Evolutionary conservation across 2,888 invertebrate genomes (phyloP).

Genomic region (Drosophila meridiana): DNA sequence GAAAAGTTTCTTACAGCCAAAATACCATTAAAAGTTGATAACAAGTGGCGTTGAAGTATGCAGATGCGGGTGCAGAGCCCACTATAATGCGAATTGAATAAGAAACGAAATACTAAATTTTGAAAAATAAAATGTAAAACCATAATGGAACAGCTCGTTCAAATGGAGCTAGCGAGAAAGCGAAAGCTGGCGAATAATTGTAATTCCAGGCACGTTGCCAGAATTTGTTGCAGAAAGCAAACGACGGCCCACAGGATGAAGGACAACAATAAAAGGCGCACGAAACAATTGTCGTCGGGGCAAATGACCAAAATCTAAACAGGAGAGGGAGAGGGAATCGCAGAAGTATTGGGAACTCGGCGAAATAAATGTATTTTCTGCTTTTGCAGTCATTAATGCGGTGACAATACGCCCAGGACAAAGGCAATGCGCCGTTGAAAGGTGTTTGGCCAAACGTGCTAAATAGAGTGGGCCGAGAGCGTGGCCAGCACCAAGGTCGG

Average conservation of each 20-base stretch:
- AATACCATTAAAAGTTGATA: slow-evolving; percentile 76
- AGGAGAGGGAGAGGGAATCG: not conserved
- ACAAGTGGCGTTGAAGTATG: slow-evolving; percentile 64
- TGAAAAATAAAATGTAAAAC: slow-evolving; percentile 18
- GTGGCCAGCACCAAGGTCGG: slow-evolving; percentile 57
- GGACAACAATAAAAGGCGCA: slow-evolving; percentile 71
- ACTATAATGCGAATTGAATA: slow-evolving; percentile 37
- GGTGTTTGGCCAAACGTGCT: slow-evolving; percentile 77
- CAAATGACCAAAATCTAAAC: slow-evolving; percentile 59
- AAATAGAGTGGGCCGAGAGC: slow-evolving; percentile 36
- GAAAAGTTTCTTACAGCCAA: slow-evolving; percentile 36
- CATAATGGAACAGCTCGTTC: slow-evolving; percentile 37
- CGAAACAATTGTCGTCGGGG: slow-evolving; percentile 72
- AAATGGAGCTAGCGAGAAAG: slow-evolving; percentile 26
- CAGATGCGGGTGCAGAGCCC: slow-evolving; percentile 45
- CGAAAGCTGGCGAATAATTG: slow-evolving; percentile 63
- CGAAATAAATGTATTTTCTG: slow-evolving; percentile 10
- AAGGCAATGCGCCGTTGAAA: slow-evolving; percentile 51
- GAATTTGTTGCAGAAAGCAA: slow-evolving; percentile 74
- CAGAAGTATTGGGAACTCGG: slow-evolving; percentile 13
- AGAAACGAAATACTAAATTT: slow-evolving; percentile 4
- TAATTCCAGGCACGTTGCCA: slow-evolving; percentile 74
- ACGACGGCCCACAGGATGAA: slow-evolving; percentile 64
- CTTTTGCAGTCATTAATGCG: slow-evolving; percentile 68
- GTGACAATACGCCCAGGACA: slow-evolving; percentile 59